phyloP scores from a whole-genome alignment of 2,113 vertebrate genomes.

The Circaetus cinerascens region DNA sequence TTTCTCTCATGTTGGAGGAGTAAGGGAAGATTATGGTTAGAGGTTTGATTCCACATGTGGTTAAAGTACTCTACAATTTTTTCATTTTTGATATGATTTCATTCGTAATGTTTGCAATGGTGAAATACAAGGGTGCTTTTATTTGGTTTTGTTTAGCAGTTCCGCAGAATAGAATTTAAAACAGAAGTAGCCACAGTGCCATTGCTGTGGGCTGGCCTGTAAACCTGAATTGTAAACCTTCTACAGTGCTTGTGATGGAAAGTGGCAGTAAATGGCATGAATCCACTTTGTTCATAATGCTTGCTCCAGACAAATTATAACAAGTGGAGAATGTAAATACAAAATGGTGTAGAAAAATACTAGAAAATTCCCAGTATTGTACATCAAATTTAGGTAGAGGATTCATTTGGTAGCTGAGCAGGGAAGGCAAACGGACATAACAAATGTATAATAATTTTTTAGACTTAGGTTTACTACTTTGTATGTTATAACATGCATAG shows the following conservation, averaged over 20 bases:
- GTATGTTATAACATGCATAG: not conserved
- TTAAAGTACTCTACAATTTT: constrained; percentile 27
- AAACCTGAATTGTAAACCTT: not conserved
- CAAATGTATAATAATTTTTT: not conserved
- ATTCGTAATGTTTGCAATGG: not conserved
- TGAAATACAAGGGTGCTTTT: not conserved
- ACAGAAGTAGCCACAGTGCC: not conserved
- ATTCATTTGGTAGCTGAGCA: not conserved
- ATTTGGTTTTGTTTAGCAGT: constrained; percentile 11
- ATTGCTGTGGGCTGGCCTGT: not conserved
- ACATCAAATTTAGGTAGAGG: not conserved
- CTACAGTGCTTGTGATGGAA: not conserved
- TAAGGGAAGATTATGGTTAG: constrained; percentile 52
- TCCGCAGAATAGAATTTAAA: not conserved
- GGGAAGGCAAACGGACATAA: not conserved
- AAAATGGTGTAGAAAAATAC: not conserved
- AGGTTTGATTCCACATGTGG: constrained; percentile 4
- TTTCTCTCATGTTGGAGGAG: not conserved
- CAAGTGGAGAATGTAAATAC: not conserved
- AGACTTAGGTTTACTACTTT: not conserved
- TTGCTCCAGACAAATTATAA: not conserved
- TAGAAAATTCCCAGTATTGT: not conserved
- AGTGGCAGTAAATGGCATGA: not conserved
- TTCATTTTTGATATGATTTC: not conserved
- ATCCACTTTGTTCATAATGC: not conserved